Conservation (phyloP, 2,113 vertebrate species). For the Ploceus nigricollis region DNA sequence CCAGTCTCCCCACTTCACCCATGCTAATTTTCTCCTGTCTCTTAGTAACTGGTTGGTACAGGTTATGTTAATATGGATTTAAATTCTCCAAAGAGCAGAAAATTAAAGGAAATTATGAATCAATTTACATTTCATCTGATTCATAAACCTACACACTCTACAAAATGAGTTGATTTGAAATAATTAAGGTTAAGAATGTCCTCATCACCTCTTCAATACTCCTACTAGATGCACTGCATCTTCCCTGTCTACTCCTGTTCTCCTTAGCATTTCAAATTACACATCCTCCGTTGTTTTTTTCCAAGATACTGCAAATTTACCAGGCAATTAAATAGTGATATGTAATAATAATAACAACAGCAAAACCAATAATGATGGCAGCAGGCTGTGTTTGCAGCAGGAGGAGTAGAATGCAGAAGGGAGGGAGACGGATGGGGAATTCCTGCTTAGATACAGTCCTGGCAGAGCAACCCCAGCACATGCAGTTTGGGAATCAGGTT, state of each 20-base stretch:
- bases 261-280: constrained; percentile 32
- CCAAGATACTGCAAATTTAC: neutral
- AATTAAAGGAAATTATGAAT: constrained; percentile 63
- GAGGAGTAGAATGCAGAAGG: neutral
- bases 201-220: constrained; percentile 45
- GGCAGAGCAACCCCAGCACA: neutral
- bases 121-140: constrained; percentile 54
- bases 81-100: constrained; percentile 56
- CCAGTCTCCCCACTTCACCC: neutral
- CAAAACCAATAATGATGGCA: neutral
- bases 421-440: neutral
- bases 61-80: constrained; percentile 40
- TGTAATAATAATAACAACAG: neutral
- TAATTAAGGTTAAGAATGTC: constrained; percentile 59
- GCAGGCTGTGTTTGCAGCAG: neutral
- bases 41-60: constrained; percentile 32
- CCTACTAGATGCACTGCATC: neutral
- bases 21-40: neutral
- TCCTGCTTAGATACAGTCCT: neutral
- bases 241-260: neutral
- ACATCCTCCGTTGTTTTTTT: neutral
- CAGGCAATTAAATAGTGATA: constrained; percentile 30
- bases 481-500: neutral
- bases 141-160: constrained; percentile 54
- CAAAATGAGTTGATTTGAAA: constrained; percentile 44